A percentile compares a stretch with the other conserved stretches of the same genome.
These are phyloP conservation scores for Apotomis betuletana DNA, from an alignment of 2,888 invertebrate species.

Conservation along the genomic window DNA sequence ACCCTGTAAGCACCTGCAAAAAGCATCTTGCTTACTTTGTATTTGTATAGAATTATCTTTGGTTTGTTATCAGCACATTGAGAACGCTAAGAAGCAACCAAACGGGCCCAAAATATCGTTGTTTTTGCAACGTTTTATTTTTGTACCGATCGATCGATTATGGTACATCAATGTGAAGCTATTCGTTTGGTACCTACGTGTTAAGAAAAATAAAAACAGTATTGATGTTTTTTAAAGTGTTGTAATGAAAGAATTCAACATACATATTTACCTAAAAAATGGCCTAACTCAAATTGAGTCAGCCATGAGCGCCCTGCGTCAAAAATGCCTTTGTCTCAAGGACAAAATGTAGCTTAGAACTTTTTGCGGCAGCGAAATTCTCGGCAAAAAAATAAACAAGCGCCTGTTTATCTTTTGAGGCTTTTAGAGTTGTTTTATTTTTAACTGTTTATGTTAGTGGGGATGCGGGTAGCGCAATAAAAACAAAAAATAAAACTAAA, in stretches of 20 bases:
- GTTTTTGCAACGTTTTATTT: neutral
- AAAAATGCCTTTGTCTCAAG: constrained; percentile 39
- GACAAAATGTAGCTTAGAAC: constrained; percentile 30
- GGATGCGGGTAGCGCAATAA: constrained; percentile 5
- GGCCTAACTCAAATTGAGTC: neutral
- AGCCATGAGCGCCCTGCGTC: constrained; percentile 22
- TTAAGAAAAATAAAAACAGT: neutral
- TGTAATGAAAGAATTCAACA: neutral
- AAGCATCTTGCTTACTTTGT: neutral
- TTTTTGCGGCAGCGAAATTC: constrained; percentile 33
- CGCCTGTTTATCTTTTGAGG: constrained; percentile 38
- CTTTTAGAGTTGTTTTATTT: constrained; percentile 37
- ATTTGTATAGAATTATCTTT: neutral
- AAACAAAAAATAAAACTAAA: too few relatives aligned
- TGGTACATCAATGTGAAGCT: neutral
- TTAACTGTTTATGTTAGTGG: constrained; percentile 15
- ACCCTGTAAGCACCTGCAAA: neutral
- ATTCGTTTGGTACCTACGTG: neutral
- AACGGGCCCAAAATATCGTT: neutral
- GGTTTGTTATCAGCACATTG: neutral
- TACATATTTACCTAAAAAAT: neutral
- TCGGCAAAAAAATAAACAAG: constrained; percentile 30
- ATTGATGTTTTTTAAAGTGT: neutral
- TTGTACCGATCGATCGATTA: neutral
- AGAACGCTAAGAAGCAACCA: neutral